Percentiles rank a stretch among this genome's conserved stretches.
Conservation (phyloP, 2,888 invertebrate genomes). For the Phortica magna region DNA sequence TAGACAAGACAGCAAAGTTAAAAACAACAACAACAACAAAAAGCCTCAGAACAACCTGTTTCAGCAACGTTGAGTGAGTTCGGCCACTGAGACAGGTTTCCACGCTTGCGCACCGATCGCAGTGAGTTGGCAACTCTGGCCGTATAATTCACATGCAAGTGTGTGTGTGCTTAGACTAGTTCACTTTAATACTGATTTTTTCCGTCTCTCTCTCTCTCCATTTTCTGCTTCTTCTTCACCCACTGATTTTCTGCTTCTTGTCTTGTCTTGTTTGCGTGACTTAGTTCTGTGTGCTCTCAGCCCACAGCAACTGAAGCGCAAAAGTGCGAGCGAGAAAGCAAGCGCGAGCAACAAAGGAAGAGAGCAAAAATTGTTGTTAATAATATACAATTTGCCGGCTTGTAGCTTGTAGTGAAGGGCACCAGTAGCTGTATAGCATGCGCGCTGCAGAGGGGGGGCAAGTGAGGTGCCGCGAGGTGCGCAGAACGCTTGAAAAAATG, state of each 20-base stretch:
- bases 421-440: background rate
- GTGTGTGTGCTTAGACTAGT: background rate
- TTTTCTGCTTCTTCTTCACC: too few species aligned
- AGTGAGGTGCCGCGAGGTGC: too few species aligned
- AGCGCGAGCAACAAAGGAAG: background rate
- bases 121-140: background rate
- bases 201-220: background rate
- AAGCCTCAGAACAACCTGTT: background rate
- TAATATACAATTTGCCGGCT: conserved; percentile 5
- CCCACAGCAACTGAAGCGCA: background rate
- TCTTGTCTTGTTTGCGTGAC: background rate
- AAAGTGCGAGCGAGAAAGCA: background rate
- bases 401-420: conserved; percentile 1
- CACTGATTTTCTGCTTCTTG: background rate
- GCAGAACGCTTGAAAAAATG: background rate
- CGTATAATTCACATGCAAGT: too few species aligned
- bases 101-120: background rate
- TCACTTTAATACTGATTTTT: background rate
- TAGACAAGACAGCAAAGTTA: background rate
- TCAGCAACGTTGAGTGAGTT: background rate
- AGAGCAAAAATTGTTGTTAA: conserved; percentile 12
- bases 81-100: background rate
- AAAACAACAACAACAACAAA: background rate
- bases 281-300: background rate
- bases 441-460: background rate